phyloP scores from a whole-genome alignment of 2,888 invertebrate species.

The Lepidonotus clava region DNA sequence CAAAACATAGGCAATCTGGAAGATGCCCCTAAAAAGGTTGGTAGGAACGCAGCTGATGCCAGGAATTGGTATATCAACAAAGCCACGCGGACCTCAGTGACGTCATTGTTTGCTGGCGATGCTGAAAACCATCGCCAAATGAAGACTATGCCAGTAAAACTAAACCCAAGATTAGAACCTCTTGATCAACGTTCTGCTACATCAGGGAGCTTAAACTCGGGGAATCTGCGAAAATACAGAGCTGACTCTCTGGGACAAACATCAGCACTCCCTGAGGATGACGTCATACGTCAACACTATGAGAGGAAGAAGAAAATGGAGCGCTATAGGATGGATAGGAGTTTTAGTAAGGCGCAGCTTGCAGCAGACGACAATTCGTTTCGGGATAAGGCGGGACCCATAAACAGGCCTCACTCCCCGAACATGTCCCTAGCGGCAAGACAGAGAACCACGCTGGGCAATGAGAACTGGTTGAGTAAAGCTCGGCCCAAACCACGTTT shows the following conservation, averaged over 20 bases:
- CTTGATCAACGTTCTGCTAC: not conserved
- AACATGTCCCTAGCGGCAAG: not conserved
- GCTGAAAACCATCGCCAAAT: not conserved
- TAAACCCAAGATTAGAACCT: not conserved
- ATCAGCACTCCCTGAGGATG: not conserved
- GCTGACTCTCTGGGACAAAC: not conserved
- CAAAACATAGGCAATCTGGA: not conserved
- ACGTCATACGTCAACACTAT: not conserved
- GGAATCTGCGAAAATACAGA: not conserved
- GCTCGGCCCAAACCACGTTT: not conserved
- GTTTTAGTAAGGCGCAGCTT: not conserved
- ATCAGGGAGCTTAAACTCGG: not conserved
- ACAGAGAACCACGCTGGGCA: not conserved
- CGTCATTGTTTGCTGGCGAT: not conserved
- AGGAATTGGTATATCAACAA: slow-evolving; percentile 4
- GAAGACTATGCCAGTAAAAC: not conserved
- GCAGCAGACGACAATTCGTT: not conserved
- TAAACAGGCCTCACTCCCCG: not conserved
- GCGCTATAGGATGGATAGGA: not conserved
- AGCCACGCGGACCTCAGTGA: not conserved
- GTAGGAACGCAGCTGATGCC: not conserved
- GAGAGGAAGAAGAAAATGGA: not conserved
- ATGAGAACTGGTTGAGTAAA: not conserved
- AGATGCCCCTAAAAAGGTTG: not conserved
- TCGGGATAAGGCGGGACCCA: not conserved